A percentile compares a stretch with the other conserved stretches of the same genome.
phyloP scores from a whole-genome alignment of 2,113 vertebrate genomes.

The Seriola dumerili region DNA sequence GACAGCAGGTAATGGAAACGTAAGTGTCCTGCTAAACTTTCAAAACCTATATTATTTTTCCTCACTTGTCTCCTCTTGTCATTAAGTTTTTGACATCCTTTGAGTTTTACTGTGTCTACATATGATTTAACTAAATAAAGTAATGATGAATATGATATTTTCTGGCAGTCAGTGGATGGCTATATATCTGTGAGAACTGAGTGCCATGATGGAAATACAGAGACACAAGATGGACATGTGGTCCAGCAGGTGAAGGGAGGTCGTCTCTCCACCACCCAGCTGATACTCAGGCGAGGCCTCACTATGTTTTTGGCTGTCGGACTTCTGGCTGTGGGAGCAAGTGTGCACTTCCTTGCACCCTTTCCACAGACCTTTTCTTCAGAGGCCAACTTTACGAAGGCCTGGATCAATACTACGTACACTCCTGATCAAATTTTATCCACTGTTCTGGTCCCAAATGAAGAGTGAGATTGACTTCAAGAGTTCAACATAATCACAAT shows the following conservation, averaged over 20 bases:
- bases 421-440: conserved; percentile 30
- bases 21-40: conserved; percentile 31
- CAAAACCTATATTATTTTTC: neutral
- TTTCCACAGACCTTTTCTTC: conserved; percentile 50
- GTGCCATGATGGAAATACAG: neutral
- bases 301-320: conserved; percentile 60
- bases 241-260: conserved; percentile 6
- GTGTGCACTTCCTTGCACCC: conserved; percentile 71
- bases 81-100: neutral
- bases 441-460: conserved; percentile 24
- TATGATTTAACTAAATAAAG: neutral
- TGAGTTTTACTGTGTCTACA: neutral
- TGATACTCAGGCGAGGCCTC: conserved; percentile 81
- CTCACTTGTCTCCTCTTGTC: neutral
- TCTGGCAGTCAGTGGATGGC: conserved; percentile 61
- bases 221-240: neutral
- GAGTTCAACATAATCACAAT: neutral
- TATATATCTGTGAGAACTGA: conserved; percentile 22
- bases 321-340: conserved; percentile 71
- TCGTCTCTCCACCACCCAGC: conserved; percentile 76
- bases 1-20: conserved; percentile 15
- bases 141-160: neutral
- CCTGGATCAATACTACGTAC: conserved; percentile 63
- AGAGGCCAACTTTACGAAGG: conserved; percentile 64
- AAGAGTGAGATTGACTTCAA: conserved; percentile 27